A percentile compares a stretch with the other conserved stretches of the same genome.
phyloP scores from a whole-genome alignment of 2,113 vertebrate species.

The Pomatorhinus ruficollis region DNA sequence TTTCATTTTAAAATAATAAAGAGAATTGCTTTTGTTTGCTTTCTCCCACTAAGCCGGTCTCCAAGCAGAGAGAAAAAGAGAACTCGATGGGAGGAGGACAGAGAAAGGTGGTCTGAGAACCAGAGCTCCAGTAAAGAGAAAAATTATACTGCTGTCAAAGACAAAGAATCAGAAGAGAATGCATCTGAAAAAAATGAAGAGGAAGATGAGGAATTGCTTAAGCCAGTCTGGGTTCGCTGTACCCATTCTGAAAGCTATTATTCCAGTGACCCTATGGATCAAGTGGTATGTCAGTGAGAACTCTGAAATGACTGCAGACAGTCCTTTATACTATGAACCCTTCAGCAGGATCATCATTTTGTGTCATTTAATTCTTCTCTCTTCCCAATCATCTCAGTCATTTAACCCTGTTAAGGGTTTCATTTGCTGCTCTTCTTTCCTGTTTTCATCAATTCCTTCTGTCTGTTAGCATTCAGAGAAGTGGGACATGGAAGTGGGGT shows the following conservation, averaged over 20 bases:
- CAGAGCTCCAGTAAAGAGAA: conserved; percentile 76
- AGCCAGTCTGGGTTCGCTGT: conserved; percentile 95
- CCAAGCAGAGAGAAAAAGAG: conserved; percentile 89
- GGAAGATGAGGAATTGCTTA: conserved; percentile 89
- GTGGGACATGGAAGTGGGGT: background rate
- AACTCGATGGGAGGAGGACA: conserved; percentile 88
- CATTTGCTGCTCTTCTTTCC: background rate
- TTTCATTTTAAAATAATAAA: background rate
- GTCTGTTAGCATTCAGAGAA: background rate
- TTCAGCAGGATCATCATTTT: background rate
- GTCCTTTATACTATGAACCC: background rate
- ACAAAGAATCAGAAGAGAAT: conserved; percentile 78
- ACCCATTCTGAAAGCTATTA: conserved; percentile 96
- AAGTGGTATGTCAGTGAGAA: conserved; percentile 85
- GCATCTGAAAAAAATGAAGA: conserved; percentile 80
- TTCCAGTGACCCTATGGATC: conserved; percentile 98
- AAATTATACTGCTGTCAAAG: conserved; percentile 69
- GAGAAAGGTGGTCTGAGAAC: conserved; percentile 77
- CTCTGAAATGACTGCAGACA: background rate
- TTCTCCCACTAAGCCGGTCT: conserved; percentile 75
- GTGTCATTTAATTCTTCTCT: background rate
- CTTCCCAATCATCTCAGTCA: background rate
- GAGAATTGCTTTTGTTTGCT: background rate
- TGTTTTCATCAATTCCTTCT: background rate
- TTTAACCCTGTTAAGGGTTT: background rate